These are phyloP conservation scores for Limosa lapponica DNA, from an alignment of 2,797 vertebrate species.

Conservation along the genomic window DNA sequence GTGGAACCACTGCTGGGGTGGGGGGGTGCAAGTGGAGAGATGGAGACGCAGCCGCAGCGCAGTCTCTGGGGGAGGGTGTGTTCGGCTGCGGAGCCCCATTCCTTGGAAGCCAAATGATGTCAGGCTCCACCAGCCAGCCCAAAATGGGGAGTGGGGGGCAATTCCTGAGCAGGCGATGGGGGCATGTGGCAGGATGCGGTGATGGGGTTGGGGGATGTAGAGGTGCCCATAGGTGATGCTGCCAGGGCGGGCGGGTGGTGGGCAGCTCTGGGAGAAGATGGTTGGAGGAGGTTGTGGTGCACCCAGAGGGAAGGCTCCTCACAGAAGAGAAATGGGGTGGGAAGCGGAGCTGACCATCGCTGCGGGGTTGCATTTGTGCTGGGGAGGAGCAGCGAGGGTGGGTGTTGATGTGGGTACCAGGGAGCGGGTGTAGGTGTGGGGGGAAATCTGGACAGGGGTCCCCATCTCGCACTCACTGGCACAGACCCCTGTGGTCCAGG, in stretches of 20 bases:
- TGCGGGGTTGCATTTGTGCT: background rate
- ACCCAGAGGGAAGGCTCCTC: background rate
- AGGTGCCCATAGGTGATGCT: background rate
- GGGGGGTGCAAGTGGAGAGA: no score
- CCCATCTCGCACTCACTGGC: accelerated
- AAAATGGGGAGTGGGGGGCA: background rate
- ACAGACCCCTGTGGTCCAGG: background rate
- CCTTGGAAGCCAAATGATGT: background rate
- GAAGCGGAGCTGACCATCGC: accelerated
- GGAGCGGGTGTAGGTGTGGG: background rate
- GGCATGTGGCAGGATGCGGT: background rate
- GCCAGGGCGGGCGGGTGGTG: accelerated
- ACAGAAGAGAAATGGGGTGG: background rate
- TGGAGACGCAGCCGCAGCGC: accelerated
- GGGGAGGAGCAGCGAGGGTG: background rate
- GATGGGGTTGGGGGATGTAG: accelerated
- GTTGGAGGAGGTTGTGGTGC: background rate
- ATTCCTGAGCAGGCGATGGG: accelerated
- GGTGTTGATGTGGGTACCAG: accelerated
- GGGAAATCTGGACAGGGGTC: background rate
- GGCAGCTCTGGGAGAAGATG: background rate
- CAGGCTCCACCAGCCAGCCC: background rate
- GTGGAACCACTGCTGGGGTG: accelerated
- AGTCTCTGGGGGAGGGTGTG: accelerated
- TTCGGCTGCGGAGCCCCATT: accelerated